A percentile compares a stretch with the other conserved stretches of the same genome.
Conservation (phyloP, 2,113 vertebrate species). For the Anoura caudifer region DNA sequence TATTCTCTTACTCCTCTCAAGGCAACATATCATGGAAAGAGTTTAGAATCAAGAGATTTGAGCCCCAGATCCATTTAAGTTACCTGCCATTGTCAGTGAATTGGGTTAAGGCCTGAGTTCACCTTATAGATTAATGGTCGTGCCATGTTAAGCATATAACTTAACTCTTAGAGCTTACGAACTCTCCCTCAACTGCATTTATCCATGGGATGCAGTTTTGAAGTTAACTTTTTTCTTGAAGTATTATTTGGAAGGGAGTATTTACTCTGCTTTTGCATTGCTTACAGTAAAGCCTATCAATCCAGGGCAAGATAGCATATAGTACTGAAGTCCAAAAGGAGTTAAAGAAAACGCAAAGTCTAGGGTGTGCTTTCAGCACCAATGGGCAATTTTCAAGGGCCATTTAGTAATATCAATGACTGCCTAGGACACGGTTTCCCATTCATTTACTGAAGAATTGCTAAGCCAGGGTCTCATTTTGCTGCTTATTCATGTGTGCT, state of each 20-base stretch:
- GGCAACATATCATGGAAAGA: neutral
- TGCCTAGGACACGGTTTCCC: slow-evolving; percentile 49
- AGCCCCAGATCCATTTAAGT: neutral
- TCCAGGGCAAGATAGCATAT: neutral
- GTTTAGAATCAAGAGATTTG: neutral
- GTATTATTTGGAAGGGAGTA: neutral
- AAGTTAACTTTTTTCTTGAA: neutral
- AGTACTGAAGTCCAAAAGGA: neutral
- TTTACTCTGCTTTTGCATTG: neutral
- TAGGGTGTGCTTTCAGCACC: slow-evolving; percentile 52
- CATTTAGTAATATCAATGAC: slow-evolving; percentile 73
- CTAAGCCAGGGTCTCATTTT: slow-evolving; percentile 57
- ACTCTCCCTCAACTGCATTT: neutral
- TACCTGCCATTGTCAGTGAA: neutral
- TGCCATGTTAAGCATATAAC: neutral
- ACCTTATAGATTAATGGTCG: neutral
- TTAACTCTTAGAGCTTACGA: neutral
- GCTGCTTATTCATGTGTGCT: slow-evolving; percentile 53
- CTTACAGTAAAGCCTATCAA: neutral
- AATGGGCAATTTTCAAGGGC: slow-evolving; percentile 59
- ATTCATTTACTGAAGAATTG: slow-evolving; percentile 62
- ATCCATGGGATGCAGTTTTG: neutral
- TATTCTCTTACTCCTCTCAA: neutral
- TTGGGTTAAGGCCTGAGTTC: neutral
- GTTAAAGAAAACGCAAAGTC: slow-evolving; percentile 19